Evolutionary conservation across 2,888 invertebrate species (phyloP).

Genomic region (Calliphora vomitoria): DNA sequence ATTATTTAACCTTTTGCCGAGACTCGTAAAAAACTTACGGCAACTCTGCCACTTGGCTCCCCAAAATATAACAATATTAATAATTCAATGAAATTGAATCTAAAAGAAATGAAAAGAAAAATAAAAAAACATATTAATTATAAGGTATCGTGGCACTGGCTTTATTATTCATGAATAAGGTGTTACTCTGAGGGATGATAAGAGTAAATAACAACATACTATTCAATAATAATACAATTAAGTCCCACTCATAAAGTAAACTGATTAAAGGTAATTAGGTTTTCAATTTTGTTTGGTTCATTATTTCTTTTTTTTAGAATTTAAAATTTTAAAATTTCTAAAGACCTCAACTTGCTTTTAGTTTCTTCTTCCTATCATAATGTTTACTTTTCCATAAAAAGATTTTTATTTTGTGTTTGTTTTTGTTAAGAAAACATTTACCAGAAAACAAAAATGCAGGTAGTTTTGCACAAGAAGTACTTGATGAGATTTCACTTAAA

Average conservation of each 20-base stretch:
- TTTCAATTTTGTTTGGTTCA: slow-evolving; percentile 11
- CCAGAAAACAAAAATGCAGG: slow-evolving; percentile 40
- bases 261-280: slow-evolving; percentile 69
- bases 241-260: slow-evolving; percentile 59
- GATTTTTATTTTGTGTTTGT: slow-evolving; percentile 29
- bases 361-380: neutral
- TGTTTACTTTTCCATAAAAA: slow-evolving; percentile 33
- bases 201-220: slow-evolving; percentile 31
- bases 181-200: slow-evolving; percentile 55
- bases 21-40: neutral
- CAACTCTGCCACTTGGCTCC: neutral
- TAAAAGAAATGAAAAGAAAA: neutral
- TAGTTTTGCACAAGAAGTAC: slow-evolving; percentile 59
- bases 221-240: slow-evolving; percentile 47
- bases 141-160: slow-evolving; percentile 7
- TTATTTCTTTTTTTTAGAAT: neutral
- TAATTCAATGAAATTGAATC: slow-evolving; percentile 24
- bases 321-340: slow-evolving; percentile 39
- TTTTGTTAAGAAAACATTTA: slow-evolving; percentile 42
- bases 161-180: slow-evolving; percentile 46
- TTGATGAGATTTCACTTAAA: slow-evolving; percentile 53
- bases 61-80: slow-evolving; percentile 1
- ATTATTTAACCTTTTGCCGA: neutral
- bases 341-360: slow-evolving; percentile 59
- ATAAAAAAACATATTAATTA: slow-evolving; percentile 33